Percentiles rank a stretch among this genome's conserved stretches.
Conservation (phyloP, 2,888 invertebrate species). For the Ornithoptera alexandrae region DNA sequence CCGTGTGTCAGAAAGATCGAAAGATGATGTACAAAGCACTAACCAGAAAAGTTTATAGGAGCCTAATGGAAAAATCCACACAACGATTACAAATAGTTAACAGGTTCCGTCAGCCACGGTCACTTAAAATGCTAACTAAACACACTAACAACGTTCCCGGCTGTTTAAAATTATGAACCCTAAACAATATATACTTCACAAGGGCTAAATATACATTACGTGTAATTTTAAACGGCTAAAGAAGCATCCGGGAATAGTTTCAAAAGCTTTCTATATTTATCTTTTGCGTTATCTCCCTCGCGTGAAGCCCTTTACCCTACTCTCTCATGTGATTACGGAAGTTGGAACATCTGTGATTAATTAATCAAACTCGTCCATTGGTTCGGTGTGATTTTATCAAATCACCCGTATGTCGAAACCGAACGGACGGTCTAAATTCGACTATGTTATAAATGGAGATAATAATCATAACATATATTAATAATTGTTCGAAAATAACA, state of each 20-base stretch:
- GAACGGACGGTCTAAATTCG: neutral
- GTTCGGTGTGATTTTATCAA: slow-evolving; percentile 29
- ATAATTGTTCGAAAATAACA: neutral
- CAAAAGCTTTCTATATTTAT: slow-evolving; percentile 38
- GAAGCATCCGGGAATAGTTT: slow-evolving; percentile 36
- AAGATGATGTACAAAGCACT: too few species aligned
- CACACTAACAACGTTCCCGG: neutral
- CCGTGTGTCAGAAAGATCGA: too few species aligned
- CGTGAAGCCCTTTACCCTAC: slow-evolving; percentile 47
- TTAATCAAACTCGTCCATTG: slow-evolving; percentile 53
- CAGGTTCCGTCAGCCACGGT: slow-evolving; percentile 14
- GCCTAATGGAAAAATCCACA: slow-evolving; percentile 12
- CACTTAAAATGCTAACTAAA: slow-evolving; percentile 15
- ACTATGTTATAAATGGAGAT: neutral
- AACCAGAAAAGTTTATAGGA: slow-evolving; percentile 3
- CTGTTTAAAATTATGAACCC: slow-evolving; percentile 19
- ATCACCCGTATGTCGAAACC: slow-evolving; percentile 22
- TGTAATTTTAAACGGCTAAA: slow-evolving; percentile 19
- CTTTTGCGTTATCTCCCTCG: slow-evolving; percentile 47
- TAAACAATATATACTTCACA: slow-evolving; percentile 17
- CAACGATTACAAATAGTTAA: slow-evolving; percentile 15
- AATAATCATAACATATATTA: neutral
- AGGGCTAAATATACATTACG: slow-evolving; percentile 10
- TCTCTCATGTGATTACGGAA: slow-evolving; percentile 62
- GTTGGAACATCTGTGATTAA: slow-evolving; percentile 60